Evolutionary conservation across 2,113 vertebrate species (phyloP).

Genomic region (Syrmaticus mikado): DNA sequence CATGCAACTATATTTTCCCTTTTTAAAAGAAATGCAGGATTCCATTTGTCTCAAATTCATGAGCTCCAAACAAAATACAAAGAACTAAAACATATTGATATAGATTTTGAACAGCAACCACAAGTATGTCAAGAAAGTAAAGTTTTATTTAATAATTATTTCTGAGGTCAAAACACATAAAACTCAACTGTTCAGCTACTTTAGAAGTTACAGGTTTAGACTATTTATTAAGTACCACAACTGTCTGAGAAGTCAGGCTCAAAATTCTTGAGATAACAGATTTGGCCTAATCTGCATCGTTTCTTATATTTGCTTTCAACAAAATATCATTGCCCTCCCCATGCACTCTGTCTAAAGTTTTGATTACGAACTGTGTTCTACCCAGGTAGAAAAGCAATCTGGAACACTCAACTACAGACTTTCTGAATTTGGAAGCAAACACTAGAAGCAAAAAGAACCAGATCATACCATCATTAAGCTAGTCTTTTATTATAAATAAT

Average conservation of each 20-base stretch:
- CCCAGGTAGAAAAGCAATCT: neutral
- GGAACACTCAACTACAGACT: neutral
- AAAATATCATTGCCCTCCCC: neutral
- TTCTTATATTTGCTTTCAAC: neutral
- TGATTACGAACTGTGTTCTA: neutral
- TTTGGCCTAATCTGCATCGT: neutral
- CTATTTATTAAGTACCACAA: neutral
- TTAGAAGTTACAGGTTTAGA: neutral
- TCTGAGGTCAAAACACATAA: neutral
- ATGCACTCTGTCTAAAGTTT: neutral
- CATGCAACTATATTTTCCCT: neutral
- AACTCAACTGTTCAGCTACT: neutral
- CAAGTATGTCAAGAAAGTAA: fast-evolving
- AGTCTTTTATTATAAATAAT: neutral
- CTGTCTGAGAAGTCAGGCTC: neutral
- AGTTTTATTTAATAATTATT: fast-evolving
- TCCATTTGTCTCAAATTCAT: neutral
- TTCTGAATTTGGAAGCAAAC: neutral
- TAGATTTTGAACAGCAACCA: fast-evolving
- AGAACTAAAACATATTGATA: neutral
- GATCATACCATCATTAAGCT: neutral
- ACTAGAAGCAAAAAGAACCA: neutral
- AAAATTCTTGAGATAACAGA: neutral
- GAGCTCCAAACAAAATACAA: neutral
- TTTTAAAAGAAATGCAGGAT: neutral